phyloP scores from a whole-genome alignment of 37 sponge, comb jelly and placozoan species.

The Tethya wilhelma region DNA sequence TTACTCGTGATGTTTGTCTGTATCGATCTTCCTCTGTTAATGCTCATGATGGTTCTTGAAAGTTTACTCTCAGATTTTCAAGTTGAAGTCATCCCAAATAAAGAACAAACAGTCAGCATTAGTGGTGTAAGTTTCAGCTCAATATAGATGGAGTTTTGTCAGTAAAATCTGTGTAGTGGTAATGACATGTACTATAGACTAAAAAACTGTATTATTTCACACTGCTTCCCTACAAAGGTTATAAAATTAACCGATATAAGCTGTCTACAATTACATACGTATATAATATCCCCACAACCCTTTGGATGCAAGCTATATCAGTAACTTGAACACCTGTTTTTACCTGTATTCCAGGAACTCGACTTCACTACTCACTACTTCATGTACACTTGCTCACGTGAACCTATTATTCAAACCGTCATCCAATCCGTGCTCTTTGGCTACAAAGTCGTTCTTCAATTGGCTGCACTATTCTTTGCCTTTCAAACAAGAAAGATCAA shows the following conservation, averaged over 20 bases:
- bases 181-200: no score
- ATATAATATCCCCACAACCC: no score
- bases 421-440: neutral
- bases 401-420: neutral
- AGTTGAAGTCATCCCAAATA: neutral
- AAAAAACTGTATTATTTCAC: no score
- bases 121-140: neutral
- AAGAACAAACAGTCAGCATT: neutral
- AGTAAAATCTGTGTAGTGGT: no score
- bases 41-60: neutral
- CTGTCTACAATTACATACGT: no score
- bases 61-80: neutral
- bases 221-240: no score
- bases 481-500: neutral
- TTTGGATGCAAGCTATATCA: neutral
- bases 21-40: no score
- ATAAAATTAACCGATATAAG: no score
- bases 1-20: no score
- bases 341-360: neutral
- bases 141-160: neutral
- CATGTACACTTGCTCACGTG: neutral
- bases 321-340: neutral
- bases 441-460: neutral
- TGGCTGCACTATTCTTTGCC: neutral
- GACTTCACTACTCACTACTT: neutral